These are phyloP conservation scores for Latrodectus hesperus DNA, from an alignment of 2,888 invertebrate species.

Conservation along the genomic window DNA sequence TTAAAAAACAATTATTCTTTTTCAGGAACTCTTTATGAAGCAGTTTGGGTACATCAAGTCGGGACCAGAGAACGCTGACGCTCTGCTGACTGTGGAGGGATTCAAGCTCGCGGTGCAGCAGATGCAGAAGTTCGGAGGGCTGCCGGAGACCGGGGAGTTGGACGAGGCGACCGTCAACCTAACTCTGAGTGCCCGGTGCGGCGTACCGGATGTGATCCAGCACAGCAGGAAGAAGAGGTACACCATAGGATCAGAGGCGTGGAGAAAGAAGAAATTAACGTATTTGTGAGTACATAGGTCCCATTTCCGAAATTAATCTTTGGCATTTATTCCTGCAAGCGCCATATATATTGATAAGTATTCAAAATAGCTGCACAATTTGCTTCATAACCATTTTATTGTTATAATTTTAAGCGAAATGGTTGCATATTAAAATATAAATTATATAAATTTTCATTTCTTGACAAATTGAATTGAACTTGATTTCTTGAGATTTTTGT, in stretches of 20 bases:
- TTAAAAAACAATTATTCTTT: not conserved
- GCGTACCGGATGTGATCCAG: conserved; percentile 81
- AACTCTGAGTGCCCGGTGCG: conserved; percentile 82
- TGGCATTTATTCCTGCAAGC: no score
- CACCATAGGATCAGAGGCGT: conserved; percentile 80
- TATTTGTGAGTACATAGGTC: conserved; percentile 79
- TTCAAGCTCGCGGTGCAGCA: conserved; percentile 80
- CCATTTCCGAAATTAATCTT: no score
- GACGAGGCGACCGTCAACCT: conserved; percentile 82
- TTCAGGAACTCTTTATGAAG: conserved; percentile 79
- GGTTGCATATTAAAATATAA: no score
- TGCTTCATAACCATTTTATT: no score
- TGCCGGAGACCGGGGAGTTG: conserved; percentile 82
- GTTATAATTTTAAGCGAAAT: no score
- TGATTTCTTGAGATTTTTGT: no score
- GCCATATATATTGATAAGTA: no score
- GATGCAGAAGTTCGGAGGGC: conserved; percentile 83
- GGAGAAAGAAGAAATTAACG: conserved; percentile 82
- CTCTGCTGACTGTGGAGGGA: conserved; percentile 80
- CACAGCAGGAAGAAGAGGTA: conserved; percentile 78
- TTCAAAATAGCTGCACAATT: no score
- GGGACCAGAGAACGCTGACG: conserved; percentile 78
- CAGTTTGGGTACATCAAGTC: conserved; percentile 82
- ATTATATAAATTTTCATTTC: no score
- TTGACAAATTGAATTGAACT: no score